Evolutionary conservation across 1,140 invertebrate species (phyloP), one percentile per base, ranked within the genome.

Genomic region (Pseudobourletiella spinata): DNA sequence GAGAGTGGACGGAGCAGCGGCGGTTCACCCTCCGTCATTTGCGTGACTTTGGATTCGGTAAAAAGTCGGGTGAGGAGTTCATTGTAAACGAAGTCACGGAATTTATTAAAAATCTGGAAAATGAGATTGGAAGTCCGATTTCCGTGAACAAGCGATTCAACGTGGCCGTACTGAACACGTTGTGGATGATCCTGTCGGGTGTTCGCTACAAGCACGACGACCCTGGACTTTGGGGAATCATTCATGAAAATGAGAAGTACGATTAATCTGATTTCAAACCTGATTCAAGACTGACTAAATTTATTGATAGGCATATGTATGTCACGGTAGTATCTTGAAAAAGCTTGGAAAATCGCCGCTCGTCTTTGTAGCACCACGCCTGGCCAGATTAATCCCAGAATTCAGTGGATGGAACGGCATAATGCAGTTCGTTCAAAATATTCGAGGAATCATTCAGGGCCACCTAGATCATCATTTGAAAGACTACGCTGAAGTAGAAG

Each of bases 1-100:
- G n/a, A n/a, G n/a, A n/a, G n/a, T n/a, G n/a, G n/a, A n/a, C n/a
- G n/a, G n/a, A n/a, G 76, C 75, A 79, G 43, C 65, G 76, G 22
- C 69, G 71, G 32, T 77, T 75, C 58, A 52, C 73, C 3, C 59
- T 78, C 25, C 66, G 66, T 16, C 73, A 75, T 6, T 69, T 79
- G 15, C 61, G 72, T 39, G 68, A n/a, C n/a, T n/a, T n/a, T n/a
- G n/a, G n/a, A n/a, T n/a, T n/a, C n/a, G n/a, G n/a, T n/a, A n/a
- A n/a, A n/a, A n/a, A n/a, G n/a, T n/a, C n/a, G n/a, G n/a, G n/a
- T n/a, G n/a, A n/a, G n/a, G n/a, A n/a, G n/a, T 72, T 78, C 54
- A 75, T 82, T 16, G 56, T 76, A 16, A 73, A 77, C 11, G 77
- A 81, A 55, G 57, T 64, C 24, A 44, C 63, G 18, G 56, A 66